A percentile compares a stretch with the other conserved stretches of the same genome.
Conservation (phyloP, 2,888 invertebrate species). For the Sinopyrophorus schimmeli region DNA sequence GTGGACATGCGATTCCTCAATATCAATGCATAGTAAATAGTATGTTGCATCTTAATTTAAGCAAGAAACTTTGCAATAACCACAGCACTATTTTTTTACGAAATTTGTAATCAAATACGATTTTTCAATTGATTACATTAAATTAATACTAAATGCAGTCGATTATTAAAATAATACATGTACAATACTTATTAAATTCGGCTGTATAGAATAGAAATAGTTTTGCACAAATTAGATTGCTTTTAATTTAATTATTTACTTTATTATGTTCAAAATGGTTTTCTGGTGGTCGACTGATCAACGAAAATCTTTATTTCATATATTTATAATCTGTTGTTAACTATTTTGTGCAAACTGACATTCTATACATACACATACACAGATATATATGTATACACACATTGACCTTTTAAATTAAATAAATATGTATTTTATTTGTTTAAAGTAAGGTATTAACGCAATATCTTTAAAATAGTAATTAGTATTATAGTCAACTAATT, state of each 20-base stretch:
- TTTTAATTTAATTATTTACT: too few species aligned
- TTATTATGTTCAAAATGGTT: constrained; percentile 8
- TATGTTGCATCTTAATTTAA: constrained; percentile 11
- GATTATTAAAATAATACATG: constrained; percentile 25
- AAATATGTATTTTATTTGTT: background rate
- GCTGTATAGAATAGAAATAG: too few species aligned
- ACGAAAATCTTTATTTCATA: too few species aligned
- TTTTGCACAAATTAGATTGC: constrained; percentile 15
- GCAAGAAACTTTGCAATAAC: constrained; percentile 17
- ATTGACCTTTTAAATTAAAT: background rate
- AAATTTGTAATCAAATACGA: constrained; percentile 16
- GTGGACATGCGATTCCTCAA: constrained; percentile 14
- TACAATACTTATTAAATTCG: constrained; percentile 18
- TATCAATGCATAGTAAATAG: constrained; percentile 12
- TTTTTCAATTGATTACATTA: too few species aligned
- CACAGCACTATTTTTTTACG: constrained; percentile 25
- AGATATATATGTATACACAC: constrained; percentile 18
- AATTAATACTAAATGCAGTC: too few species aligned
- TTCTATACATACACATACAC: constrained; percentile 4
- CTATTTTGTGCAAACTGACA: background rate
- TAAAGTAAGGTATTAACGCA: too few species aligned
- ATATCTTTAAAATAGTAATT: too few species aligned
- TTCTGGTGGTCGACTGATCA: too few species aligned
- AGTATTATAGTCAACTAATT: too few species aligned
- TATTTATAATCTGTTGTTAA: background rate